Evolutionary conservation across 2,113 vertebrate genomes (phyloP).

Genomic region (Glaucidium brasilianum): DNA sequence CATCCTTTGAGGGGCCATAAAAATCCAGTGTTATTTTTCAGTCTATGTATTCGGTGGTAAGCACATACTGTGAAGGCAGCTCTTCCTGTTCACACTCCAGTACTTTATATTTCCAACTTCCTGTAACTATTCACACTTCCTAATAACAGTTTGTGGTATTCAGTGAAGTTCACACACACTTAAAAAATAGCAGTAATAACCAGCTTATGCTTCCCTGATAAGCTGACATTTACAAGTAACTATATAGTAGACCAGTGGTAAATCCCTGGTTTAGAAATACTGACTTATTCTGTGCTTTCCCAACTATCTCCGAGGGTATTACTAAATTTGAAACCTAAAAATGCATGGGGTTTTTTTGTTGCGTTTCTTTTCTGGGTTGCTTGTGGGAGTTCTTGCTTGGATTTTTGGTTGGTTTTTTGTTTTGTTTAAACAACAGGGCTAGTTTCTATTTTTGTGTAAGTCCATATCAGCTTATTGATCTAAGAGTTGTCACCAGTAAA

Average conservation of each 20-base stretch:
- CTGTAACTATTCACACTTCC: slow-evolving; percentile 37
- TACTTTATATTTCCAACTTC: slow-evolving; percentile 31
- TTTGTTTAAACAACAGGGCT: not conserved
- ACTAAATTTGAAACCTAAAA: not conserved
- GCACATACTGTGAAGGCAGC: not conserved
- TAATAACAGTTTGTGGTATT: slow-evolving; percentile 2
- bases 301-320: not conserved
- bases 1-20: not conserved
- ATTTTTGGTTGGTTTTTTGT: not conserved
- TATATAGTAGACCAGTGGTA: not conserved
- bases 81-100: slow-evolving; percentile 24
- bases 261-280: not conserved
- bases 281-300: not conserved
- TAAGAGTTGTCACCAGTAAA: not conserved
- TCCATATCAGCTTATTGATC: not conserved
- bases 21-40: not conserved
- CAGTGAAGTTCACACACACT: not conserved
- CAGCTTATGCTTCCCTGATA: not conserved
- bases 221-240: not conserved
- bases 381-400: not conserved
- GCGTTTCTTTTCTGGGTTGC: not conserved
- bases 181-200: not conserved
- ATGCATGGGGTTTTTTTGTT: fast-evolving
- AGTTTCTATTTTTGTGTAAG: not conserved
- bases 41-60: fast-evolving